Evolutionary conservation across 1,140 invertebrate genomes (phyloP).

Genomic region (Oncopodura yosiiana): DNA sequence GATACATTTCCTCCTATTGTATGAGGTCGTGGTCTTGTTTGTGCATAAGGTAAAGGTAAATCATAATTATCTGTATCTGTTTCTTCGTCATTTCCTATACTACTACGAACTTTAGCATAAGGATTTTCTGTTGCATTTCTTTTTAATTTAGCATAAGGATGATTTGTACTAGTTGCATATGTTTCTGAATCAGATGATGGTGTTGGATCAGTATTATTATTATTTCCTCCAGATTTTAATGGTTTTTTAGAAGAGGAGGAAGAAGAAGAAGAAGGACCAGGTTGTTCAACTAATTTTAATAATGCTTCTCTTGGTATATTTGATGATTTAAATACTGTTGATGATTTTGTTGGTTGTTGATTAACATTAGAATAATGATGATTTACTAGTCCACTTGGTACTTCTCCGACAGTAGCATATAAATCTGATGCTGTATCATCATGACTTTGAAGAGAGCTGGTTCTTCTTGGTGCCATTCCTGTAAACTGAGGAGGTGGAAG

Average conservation of each 20-base stretch:
- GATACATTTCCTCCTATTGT: background rate
- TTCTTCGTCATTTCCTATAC: conserved; percentile 22
- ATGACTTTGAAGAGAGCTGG: conserved; percentile 27
- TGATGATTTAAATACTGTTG: too few relatives aligned
- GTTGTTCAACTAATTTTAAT: background rate
- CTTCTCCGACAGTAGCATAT: conserved; percentile 31
- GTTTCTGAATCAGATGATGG: conserved; percentile 31
- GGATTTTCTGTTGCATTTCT: conserved; percentile 24
- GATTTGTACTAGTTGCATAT: conserved; percentile 16
- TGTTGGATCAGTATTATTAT: conserved; percentile 14
- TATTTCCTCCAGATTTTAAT: background rate
- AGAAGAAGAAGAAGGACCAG: background rate
- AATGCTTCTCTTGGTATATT: too few relatives aligned
- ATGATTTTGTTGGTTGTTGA: conserved; percentile 5
- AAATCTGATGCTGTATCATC: conserved; percentile 32
- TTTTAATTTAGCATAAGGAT: conserved; percentile 32
- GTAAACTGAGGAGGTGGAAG: conserved; percentile 16
- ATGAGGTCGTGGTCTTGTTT: conserved; percentile 8
- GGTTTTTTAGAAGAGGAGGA: conserved; percentile 3
- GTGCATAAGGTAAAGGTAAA: conserved; percentile 26
- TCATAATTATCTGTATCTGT: conserved; percentile 34
- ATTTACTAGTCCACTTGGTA: conserved; percentile 7
- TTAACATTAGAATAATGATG: conserved; percentile 11
- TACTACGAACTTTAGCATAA: conserved; percentile 22
- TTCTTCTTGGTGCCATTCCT: conserved; percentile 17